Conservation (phyloP, 2,888 invertebrate genomes). For the Laothoe populi region DNA sequence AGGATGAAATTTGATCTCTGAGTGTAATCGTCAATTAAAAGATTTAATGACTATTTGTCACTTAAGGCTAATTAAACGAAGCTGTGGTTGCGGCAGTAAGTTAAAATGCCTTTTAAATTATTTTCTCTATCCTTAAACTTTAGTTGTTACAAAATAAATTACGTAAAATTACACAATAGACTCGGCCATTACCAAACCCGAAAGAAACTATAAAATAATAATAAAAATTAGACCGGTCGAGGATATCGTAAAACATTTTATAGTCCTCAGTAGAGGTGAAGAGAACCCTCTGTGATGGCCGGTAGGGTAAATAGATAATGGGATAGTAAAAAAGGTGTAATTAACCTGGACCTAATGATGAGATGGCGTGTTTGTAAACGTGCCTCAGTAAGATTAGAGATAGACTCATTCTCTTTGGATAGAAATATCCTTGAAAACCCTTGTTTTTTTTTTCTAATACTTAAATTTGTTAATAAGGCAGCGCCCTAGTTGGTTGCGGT, state of each 20-base stretch:
- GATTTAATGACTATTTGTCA: too few species aligned
- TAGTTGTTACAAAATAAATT: neutral
- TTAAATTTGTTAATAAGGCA: too few species aligned
- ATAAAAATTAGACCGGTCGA: constrained; percentile 10
- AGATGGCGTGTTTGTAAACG: constrained; percentile 38
- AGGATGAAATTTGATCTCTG: too few species aligned
- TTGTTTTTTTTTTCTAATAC: too few species aligned
- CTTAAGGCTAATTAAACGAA: too few species aligned
- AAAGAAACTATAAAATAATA: constrained; percentile 18
- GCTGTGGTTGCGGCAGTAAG: too few species aligned
- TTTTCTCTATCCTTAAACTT: neutral
- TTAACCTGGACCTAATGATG: constrained; percentile 46
- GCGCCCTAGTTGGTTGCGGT: too few species aligned
- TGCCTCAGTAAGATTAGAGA: constrained; percentile 7
- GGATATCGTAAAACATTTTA: constrained; percentile 22
- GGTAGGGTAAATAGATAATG: constrained; percentile 48
- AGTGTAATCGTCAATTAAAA: too few species aligned
- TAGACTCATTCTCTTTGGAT: neutral
- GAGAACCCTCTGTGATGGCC: constrained; percentile 33
- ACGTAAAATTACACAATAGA: neutral
- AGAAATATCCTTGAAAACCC: too few species aligned
- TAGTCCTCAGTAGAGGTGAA: constrained; percentile 23
- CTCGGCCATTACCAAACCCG: neutral
- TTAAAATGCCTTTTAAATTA: too few species aligned
- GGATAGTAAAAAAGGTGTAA: constrained; percentile 44